Percentiles rank a stretch among this genome's conserved stretches.
Evolutionary conservation across 2,888 invertebrate species (phyloP).

Genomic region (Sipha maydis): DNA sequence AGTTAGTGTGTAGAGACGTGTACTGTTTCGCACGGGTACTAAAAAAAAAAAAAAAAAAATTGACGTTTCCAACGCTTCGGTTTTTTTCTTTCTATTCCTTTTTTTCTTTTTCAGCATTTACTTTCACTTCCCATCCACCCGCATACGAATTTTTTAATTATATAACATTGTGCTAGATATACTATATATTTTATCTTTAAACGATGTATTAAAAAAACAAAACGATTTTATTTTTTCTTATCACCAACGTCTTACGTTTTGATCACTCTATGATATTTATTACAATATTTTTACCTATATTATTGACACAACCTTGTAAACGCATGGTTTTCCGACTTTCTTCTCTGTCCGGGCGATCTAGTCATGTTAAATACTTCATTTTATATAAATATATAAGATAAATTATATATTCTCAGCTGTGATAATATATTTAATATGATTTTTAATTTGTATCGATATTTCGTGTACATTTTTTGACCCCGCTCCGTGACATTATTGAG

Average conservation of each 20-base stretch:
- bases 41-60: not conserved
- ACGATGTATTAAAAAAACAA: constrained; percentile 22
- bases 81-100: not conserved
- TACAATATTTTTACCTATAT: not conserved
- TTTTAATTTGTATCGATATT: constrained; percentile 52
- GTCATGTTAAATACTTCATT: constrained; percentile 57
- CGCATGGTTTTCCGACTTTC: constrained; percentile 18
- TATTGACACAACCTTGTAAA: not conserved
- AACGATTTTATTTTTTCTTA: constrained; percentile 33
- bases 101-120: not conserved
- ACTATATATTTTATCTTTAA: not conserved
- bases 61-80: constrained; percentile 5
- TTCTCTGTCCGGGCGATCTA: constrained; percentile 48
- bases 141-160: constrained; percentile 27
- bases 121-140: no score
- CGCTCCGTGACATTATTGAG: constrained; percentile 13
- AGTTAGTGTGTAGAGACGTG: not conserved
- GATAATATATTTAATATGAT: constrained; percentile 60
- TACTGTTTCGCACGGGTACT: not conserved
- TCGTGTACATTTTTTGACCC: constrained; percentile 50
- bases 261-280: not conserved
- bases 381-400: constrained; percentile 28
- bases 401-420: constrained; percentile 57
- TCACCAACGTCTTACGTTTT: constrained; percentile 1
- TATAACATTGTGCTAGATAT: no score